Percentiles rank a stretch among this genome's conserved stretches.
Evolutionary conservation across 30 jellyfish, hydroid and myxozoan species (phyloP).

Genomic region (Aurelia aurita complex sp. Pacific): DNA sequence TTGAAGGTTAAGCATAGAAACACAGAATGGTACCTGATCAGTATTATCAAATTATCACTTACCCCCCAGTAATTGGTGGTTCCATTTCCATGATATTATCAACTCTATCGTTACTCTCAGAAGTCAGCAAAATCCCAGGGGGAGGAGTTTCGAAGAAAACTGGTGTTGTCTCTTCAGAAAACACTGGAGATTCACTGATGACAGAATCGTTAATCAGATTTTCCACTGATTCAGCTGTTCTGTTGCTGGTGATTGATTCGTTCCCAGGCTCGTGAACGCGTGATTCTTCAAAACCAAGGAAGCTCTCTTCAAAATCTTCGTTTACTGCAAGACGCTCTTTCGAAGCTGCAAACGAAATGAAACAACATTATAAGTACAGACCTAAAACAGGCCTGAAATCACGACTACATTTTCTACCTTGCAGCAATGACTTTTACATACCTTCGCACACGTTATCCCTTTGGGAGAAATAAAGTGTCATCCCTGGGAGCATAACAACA

Average conservation of each 20-base stretch:
- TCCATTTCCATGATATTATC: slow-evolving; percentile 32
- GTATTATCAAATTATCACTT: background rate
- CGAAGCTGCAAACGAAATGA: slow-evolving; percentile 51
- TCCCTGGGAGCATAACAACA: no score
- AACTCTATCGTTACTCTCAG: slow-evolving; percentile 23
- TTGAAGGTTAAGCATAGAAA: no score
- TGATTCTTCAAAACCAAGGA: slow-evolving; percentile 87
- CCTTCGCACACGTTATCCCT: no score
- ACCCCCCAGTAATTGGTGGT: slow-evolving; percentile 65
- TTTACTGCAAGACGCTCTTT: slow-evolving; percentile 47
- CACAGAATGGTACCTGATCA: no score
- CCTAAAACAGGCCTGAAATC: no score
- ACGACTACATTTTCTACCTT: no score
- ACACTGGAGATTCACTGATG: slow-evolving; percentile 28
- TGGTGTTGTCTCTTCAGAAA: slow-evolving; percentile 22
- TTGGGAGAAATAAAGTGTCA: no score
- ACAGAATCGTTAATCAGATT: slow-evolving; percentile 12
- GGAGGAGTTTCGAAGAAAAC: slow-evolving; percentile 41
- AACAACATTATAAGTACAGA: no score
- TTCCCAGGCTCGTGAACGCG: slow-evolving; percentile 31
- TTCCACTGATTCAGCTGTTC: slow-evolving; percentile 18
- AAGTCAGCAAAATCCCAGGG: slow-evolving; percentile 35
- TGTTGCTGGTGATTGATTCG: slow-evolving; percentile 34
- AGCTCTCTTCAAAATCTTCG: slow-evolving; percentile 93
- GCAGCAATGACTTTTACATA: no score